Conservation (phyloP, 2,113 vertebrate genomes). For the Hippolais icterina region DNA sequence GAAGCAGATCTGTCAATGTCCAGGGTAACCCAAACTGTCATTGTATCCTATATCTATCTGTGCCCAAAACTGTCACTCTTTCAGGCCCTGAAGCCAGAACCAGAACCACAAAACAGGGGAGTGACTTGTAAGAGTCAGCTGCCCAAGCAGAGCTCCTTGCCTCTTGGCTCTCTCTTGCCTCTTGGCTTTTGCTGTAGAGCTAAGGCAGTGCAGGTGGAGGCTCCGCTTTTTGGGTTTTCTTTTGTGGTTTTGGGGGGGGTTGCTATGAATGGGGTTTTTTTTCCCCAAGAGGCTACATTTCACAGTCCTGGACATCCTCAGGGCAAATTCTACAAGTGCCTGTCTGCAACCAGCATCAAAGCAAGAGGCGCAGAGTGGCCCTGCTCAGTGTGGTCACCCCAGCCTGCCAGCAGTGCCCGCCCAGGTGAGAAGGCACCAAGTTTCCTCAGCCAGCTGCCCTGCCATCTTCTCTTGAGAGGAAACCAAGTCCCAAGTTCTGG, state of each 20-base stretch:
- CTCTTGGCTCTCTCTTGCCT: background rate
- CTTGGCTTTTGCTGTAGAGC: background rate
- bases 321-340: background rate
- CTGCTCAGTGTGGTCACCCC: background rate
- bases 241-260: rapidly evolving
- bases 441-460: background rate
- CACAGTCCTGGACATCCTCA: background rate
- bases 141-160: background rate
- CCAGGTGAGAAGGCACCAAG: background rate
- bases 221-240: background rate
- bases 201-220: background rate
- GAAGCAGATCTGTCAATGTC: background rate
- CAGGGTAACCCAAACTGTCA: background rate
- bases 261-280: background rate
- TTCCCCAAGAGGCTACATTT: background rate
- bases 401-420: background rate
- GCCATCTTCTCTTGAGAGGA: background rate
- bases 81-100: rapidly evolving
- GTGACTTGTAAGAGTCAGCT: rapidly evolving
- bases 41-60: no score
- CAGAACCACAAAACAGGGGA: no score
- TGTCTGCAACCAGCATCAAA: background rate
- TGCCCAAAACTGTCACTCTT: background rate
- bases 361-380: background rate
- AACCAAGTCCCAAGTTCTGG: rapidly evolving